These are phyloP conservation scores for Drosophila arizonae DNA, from an alignment of 1,140 invertebrate species.

Conservation along the genomic window DNA sequence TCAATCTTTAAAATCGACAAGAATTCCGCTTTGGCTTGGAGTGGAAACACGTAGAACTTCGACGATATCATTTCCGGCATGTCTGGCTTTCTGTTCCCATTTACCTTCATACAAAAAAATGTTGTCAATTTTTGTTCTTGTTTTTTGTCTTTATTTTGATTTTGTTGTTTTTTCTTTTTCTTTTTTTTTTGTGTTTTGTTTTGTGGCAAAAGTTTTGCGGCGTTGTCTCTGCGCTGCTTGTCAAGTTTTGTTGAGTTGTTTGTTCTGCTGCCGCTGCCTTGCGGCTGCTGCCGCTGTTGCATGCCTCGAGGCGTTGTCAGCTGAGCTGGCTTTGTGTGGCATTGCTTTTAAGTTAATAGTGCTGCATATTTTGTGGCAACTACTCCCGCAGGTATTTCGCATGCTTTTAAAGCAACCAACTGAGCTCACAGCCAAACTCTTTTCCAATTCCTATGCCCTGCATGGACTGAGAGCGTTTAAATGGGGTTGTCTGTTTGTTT, in stretches of 20 bases:
- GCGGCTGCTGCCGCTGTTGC: slow-evolving; percentile 52
- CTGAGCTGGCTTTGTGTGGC: slow-evolving; percentile 62
- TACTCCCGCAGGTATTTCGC: slow-evolving; percentile 39
- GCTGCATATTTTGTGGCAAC: slow-evolving; percentile 53
- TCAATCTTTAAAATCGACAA: slow-evolving; percentile 13
- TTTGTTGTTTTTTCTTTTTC: not conserved
- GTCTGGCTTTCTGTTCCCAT: slow-evolving; percentile 37
- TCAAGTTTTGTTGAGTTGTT: slow-evolving; percentile 48
- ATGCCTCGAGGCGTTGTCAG: slow-evolving; percentile 69
- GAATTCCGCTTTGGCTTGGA: slow-evolving; percentile 1
- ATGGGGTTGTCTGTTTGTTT: too few species aligned
- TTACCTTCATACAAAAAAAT: slow-evolving; percentile 37
- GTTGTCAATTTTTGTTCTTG: slow-evolving; percentile 35
- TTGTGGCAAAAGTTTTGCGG: slow-evolving; percentile 45
- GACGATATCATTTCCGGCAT: slow-evolving; percentile 34
- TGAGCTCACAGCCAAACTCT: slow-evolving; percentile 29
- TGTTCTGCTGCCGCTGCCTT: slow-evolving; percentile 12
- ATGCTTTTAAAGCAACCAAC: slow-evolving; percentile 42
- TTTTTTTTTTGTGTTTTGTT: slow-evolving; percentile 1
- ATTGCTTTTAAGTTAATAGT: slow-evolving; percentile 73
- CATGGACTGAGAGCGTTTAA: too few species aligned
- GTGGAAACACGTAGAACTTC: slow-evolving; percentile 8
- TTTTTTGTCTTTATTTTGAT: not conserved
- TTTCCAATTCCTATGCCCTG: slow-evolving; percentile 7
- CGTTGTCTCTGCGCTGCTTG: slow-evolving; percentile 45